A percentile compares a stretch with the other conserved stretches of the same genome.
Conservation (phyloP, 2,797 vertebrate species). For the Pangasius mekongensis region DNA sequence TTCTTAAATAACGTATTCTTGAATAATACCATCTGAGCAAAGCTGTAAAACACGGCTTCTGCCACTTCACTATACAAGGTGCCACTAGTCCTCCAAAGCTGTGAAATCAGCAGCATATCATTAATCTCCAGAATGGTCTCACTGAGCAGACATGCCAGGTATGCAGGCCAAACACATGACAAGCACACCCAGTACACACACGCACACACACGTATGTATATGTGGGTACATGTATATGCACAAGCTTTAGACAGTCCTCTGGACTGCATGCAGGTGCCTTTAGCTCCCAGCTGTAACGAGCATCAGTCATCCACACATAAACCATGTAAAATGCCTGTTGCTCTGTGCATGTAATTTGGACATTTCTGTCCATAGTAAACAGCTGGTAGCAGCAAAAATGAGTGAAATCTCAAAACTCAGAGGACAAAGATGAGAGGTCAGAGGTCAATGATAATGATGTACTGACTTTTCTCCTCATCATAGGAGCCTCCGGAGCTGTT, state of each 20-base stretch:
- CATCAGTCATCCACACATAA: slow-evolving; percentile 7
- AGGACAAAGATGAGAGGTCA: neutral
- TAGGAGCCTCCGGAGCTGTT: slow-evolving; percentile 98
- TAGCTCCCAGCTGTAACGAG: neutral
- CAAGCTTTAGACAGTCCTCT: neutral
- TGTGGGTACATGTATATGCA: neutral
- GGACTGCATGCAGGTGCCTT: neutral
- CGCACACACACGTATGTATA: neutral
- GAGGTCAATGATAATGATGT: neutral
- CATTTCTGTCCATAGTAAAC: neutral
- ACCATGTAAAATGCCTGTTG: neutral
- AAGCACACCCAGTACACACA: neutral
- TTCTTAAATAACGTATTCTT: neutral
- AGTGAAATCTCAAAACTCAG: neutral
- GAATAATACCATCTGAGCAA: neutral
- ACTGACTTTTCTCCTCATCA: slow-evolving; percentile 97
- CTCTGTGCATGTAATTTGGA: neutral
- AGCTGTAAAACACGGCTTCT: neutral
- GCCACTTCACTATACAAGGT: neutral
- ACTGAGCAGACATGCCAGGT: neutral
- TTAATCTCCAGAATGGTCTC: slow-evolving; percentile 6
- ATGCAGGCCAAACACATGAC: neutral
- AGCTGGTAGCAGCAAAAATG: neutral
- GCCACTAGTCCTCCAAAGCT: neutral
- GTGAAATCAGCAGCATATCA: neutral